Evolutionary conservation across 1,140 invertebrate species (phyloP).

Genomic region (Hycleus cichorii): DNA sequence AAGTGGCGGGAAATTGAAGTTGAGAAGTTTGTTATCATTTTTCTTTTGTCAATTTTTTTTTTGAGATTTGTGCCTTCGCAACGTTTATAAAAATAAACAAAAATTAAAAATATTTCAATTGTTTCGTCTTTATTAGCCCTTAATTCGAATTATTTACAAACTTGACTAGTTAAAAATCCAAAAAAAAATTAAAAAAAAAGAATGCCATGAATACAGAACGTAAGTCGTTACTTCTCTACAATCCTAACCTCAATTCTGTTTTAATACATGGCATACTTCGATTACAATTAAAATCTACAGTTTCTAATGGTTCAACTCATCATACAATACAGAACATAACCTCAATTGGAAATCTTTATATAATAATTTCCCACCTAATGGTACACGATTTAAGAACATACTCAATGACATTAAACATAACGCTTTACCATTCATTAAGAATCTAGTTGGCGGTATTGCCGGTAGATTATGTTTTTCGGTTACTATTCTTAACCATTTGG

Average conservation of each 20-base stretch:
- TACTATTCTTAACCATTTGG: conserved; percentile 54
- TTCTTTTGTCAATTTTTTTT: conserved; percentile 32
- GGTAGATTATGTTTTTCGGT: conserved; percentile 53
- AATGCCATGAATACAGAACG: too few relatives aligned
- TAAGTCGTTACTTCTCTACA: too few relatives aligned
- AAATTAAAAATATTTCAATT: conserved; percentile 4
- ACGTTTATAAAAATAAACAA: conserved; percentile 38
- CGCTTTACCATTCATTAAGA: conserved; percentile 72
- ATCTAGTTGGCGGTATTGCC: conserved; percentile 49
- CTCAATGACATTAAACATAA: conserved; percentile 65
- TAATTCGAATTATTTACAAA: too few relatives aligned
- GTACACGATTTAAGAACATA: conserved; percentile 65
- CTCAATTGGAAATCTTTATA: conserved; percentile 47
- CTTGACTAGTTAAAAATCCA: too few relatives aligned
- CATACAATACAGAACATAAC: conserved; percentile 32
- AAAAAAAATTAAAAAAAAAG: too few relatives aligned
- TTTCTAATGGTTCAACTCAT: neutral
- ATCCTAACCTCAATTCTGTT: too few relatives aligned
- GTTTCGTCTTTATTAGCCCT: neutral
- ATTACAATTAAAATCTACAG: too few relatives aligned
- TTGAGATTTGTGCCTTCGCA: conserved; percentile 40
- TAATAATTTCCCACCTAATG: conserved; percentile 57
- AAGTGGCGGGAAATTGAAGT: too few relatives aligned
- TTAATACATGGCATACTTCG: too few relatives aligned
- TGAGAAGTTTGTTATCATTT: conserved; percentile 17